Conservation (phyloP, 2,113 vertebrate genomes). For the Scolopax mira region DNA sequence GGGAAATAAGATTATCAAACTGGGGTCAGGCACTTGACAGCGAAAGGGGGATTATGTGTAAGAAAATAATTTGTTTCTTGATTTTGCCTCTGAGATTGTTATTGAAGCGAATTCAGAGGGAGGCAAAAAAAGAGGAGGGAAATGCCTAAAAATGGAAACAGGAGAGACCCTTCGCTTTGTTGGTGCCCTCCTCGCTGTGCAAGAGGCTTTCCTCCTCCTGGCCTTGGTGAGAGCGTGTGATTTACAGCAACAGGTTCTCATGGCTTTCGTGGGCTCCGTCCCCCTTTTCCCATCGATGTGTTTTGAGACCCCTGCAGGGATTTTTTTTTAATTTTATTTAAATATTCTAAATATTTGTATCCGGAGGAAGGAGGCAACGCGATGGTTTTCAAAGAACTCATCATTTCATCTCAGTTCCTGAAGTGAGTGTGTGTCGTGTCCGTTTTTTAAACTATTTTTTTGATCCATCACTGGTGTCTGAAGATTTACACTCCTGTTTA, state of each 20-base stretch:
- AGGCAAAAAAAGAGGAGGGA: neutral
- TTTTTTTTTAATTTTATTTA: neutral
- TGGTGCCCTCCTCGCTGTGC: neutral
- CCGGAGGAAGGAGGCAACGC: neutral
- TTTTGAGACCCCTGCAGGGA: neutral
- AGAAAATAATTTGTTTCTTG: conserved; percentile 69
- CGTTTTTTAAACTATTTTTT: neutral
- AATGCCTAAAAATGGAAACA: neutral
- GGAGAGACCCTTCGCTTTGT: neutral
- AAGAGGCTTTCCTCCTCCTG: neutral
- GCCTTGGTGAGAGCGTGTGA: neutral
- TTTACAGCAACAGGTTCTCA: neutral
- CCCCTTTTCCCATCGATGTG: neutral
- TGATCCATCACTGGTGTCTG: neutral
- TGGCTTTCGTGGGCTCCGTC: neutral
- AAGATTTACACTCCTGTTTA: neutral
- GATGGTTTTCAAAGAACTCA: neutral
- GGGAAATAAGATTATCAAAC: conserved; percentile 85
- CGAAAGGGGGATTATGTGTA: conserved; percentile 60
- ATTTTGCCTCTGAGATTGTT: conserved; percentile 68
- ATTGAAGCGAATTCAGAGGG: conserved; percentile 27
- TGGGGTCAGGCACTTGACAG: conserved; percentile 80
- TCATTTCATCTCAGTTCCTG: neutral
- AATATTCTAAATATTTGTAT: neutral
- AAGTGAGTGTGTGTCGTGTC: accelerated